Conservation (phyloP, 2,113 vertebrate genomes). For the Coturnix japonica region DNA sequence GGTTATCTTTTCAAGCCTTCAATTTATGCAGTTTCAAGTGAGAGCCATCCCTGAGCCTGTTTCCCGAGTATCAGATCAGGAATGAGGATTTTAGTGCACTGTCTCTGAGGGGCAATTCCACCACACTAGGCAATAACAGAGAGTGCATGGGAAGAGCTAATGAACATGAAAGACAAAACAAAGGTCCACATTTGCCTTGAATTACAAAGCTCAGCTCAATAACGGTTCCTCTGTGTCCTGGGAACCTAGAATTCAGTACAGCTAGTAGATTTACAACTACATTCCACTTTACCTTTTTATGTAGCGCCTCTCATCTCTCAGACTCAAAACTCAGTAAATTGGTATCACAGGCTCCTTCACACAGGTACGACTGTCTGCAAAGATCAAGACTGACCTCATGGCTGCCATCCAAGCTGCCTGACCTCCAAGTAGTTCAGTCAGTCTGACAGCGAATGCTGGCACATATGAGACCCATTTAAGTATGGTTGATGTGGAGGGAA, state of each 20-base stretch:
- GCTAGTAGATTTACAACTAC: neutral
- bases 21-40: neutral
- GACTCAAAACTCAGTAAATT: neutral
- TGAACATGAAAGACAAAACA: slow-evolving; percentile 1
- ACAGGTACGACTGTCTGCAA: neutral
- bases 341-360: neutral
- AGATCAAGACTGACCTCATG: neutral
- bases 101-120: slow-evolving; percentile 7
- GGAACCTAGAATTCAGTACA: neutral
- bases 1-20: slow-evolving; percentile 10
- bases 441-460: neutral
- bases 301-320: neutral
- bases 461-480: neutral
- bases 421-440: neutral
- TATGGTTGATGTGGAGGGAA: neutral
- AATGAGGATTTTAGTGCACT: neutral
- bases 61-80: neutral
- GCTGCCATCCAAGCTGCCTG: neutral
- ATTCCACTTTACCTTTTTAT: neutral
- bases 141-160: neutral
- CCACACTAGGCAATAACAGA: neutral
- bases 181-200: slow-evolving; percentile 2
- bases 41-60: neutral
- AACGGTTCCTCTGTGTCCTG: neutral
- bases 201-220: neutral